Base-by-base conservation (phyloP, 2,113 vertebrate species). In the Panthera uncia region DNA sequence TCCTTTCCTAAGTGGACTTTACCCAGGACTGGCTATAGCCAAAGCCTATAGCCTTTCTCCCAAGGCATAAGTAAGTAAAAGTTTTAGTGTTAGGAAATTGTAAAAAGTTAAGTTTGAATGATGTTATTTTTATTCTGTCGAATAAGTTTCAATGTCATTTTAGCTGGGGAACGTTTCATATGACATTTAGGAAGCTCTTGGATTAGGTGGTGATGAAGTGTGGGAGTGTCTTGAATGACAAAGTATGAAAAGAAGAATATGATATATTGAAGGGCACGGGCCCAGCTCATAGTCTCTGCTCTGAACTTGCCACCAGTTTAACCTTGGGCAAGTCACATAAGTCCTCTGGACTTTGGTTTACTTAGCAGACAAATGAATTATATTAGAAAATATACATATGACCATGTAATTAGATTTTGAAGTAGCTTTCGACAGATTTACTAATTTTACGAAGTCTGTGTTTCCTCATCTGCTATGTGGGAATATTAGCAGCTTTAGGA, bases 41-140 rank as follows among this genome's bases (percentile, higher is more conserved):
- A 9, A 45, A 45, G 45, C 45, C 45, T 45, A 45, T 45, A 45
- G 45, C 45, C 45, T 45, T 45, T 45, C 27, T 57, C 8, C 45
- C 9, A 84, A 71, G 7, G 36, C 3, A 29, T 93, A 63, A 38
- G 33, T 80, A n/a, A 94, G 9, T 95, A 94, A 96, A 93, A 36
- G 38, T n/a, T 93, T 92, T 91, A 88, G 19, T 69, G 7, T 95
- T 90, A 76, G 63, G 33, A 93, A 84, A 91, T 91, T 88, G 33
- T 63, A 92, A 41, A 95, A 90, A 38, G 36, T 66, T 29, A 50
- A 86, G 21, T 80, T 98, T 96, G 50, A 71, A 13, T 74, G 82
- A 38, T 71, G 5, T 92, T 88, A 91, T 50, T 78, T 71, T 95
- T 68, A 23, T 82, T 78, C 25, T 95, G 29, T 95, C 52, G 79